Conservation (phyloP, 2,113 vertebrate species). For the Bagarius yarrelli region DNA sequence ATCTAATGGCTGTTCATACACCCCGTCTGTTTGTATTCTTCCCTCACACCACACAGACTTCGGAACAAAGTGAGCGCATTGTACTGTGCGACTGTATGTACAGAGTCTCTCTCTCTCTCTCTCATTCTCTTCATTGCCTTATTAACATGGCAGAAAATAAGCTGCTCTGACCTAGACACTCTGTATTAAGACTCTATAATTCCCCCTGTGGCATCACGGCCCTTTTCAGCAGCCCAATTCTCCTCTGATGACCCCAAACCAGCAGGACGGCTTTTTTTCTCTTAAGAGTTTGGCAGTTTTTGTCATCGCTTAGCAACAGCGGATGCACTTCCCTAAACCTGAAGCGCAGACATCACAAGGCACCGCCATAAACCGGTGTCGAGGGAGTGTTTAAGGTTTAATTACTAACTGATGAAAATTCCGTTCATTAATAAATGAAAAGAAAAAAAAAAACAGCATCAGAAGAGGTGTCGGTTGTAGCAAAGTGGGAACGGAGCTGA, state of each 20-base stretch:
- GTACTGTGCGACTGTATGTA: background rate
- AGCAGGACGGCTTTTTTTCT: background rate
- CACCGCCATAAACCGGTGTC: background rate
- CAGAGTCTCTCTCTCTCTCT: background rate
- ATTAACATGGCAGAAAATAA: constrained; percentile 8
- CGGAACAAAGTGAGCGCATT: background rate
- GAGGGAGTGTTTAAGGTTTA: background rate
- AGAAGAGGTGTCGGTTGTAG: no score
- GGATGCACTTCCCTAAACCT: constrained; percentile 7
- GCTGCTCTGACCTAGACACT: constrained; percentile 12
- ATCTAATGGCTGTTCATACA: background rate
- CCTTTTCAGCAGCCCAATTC: constrained; percentile 3
- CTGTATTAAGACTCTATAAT: constrained; percentile 18
- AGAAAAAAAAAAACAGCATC: no score
- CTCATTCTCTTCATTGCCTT: background rate
- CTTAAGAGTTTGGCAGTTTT: background rate
- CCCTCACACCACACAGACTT: background rate
- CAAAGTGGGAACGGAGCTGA: no score
- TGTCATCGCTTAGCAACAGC: constrained; percentile 24
- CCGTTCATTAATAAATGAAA: background rate
- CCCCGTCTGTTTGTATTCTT: background rate
- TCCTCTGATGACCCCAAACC: constrained; percentile 18
- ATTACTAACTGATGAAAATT: background rate
- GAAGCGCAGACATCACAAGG: background rate
- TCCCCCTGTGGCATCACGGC: constrained; percentile 20